Evolutionary conservation across 2,888 invertebrate species (phyloP).

Genomic region (Hetaerina titia): DNA sequence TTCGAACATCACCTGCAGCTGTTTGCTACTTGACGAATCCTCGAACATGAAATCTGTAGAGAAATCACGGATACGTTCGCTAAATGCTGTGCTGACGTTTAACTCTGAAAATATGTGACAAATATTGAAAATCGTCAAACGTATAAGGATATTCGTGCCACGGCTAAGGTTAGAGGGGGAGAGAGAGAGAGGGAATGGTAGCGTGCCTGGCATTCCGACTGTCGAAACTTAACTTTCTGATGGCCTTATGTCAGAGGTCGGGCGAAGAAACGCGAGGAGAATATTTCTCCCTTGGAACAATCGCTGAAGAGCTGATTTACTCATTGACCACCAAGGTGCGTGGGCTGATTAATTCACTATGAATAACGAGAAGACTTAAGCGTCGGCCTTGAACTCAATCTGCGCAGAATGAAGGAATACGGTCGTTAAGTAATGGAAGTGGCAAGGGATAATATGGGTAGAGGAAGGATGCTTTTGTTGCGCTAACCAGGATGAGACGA

Average conservation of each 20-base stretch:
- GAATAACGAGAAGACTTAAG: not conserved
- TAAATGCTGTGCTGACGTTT: not conserved
- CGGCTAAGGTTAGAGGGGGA: not conserved
- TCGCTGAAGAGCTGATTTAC: not conserved
- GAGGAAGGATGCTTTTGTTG: not conserved
- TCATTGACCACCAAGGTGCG: slow-evolving; percentile 24
- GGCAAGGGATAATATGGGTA: not conserved
- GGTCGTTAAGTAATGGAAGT: not conserved
- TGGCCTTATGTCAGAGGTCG: not conserved
- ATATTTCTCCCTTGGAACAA: not conserved
- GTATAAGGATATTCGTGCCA: not conserved
- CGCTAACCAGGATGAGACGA: not conserved
- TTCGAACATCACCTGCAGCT: too few relatives aligned
- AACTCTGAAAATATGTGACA: not conserved
- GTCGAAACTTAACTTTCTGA: not conserved
- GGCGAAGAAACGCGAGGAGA: not conserved
- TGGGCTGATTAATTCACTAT: slow-evolving; percentile 23
- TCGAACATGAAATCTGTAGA: not conserved
- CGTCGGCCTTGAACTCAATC: slow-evolving; percentile 56
- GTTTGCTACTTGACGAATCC: not conserved
- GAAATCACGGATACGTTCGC: not conserved
- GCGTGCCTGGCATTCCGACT: not conserved
- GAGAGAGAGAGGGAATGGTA: not conserved
- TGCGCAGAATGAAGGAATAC: not conserved
- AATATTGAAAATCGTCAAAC: not conserved